Percentiles rank a stretch among this genome's conserved stretches.
Evolutionary conservation across 2,888 invertebrate species (phyloP).

Genomic region (Rhopalosiphum nymphaeae): DNA sequence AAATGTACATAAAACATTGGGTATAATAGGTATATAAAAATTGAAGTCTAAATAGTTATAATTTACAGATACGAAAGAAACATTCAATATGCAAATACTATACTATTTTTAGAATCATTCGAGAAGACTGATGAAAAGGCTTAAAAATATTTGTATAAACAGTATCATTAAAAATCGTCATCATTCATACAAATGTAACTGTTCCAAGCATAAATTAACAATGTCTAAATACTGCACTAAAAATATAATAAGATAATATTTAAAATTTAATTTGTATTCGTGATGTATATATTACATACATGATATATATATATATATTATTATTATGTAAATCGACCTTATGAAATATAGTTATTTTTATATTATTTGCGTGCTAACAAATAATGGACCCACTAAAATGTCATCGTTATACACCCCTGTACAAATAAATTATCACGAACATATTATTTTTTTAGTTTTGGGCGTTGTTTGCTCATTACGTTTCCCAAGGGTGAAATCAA

Average conservation of each 20-base stretch:
- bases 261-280: constrained; percentile 13
- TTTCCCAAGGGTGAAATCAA: constrained; percentile 56
- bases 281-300: background rate
- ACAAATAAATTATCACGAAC: constrained; percentile 18
- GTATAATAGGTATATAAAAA: background rate
- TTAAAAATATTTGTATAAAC: background rate
- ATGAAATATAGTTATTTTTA: background rate
- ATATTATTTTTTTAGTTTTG: constrained; percentile 50
- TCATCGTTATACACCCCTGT: background rate
- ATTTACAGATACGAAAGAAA: background rate
- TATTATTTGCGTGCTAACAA: background rate
- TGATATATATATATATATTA: background rate
- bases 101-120: background rate
- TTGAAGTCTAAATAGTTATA: background rate
- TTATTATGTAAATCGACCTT: constrained; percentile 16
- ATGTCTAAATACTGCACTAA: background rate
- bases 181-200: background rate
- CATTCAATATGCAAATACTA: background rate
- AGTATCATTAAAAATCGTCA: background rate
- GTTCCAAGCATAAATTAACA: background rate
- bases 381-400: background rate
- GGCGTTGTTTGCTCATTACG: constrained; percentile 47
- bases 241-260: background rate
- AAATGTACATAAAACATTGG: background rate
- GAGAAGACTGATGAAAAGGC: background rate